phyloP scores from a whole-genome alignment of 1,140 invertebrate genomes.

The Meteorus sp. region DNA sequence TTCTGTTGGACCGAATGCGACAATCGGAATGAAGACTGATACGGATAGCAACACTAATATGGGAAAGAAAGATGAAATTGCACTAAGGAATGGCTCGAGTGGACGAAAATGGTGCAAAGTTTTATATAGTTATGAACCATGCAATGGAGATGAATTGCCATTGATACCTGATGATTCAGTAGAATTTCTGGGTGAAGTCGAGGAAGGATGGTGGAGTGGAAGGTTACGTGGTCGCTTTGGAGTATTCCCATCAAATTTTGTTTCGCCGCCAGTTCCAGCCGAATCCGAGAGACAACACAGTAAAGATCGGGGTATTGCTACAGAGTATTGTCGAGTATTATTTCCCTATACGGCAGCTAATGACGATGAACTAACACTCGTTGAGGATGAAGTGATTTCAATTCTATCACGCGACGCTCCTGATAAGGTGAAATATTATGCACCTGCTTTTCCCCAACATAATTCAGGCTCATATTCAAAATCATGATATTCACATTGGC shows the following conservation, averaged over 20 bases:
- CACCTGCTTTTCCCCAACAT: no score
- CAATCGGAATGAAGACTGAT: conserved; percentile 5
- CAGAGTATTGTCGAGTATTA: conserved; percentile 81
- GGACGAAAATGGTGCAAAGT: conserved; percentile 75
- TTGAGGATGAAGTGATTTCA: conserved; percentile 87
- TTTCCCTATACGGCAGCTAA: conserved; percentile 90
- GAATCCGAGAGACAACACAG: conserved; percentile 37
- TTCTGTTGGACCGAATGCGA: no score
- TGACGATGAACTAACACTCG: conserved; percentile 89
- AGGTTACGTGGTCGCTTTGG: conserved; percentile 73
- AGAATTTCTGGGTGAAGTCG: conserved; percentile 85
- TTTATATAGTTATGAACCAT: conserved; percentile 87
- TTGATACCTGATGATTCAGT: conserved; percentile 85
- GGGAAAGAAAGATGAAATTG: conserved; percentile 44
- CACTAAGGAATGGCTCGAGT: conserved; percentile 47
- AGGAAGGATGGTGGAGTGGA: conserved; percentile 90
- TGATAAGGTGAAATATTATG: conserved; percentile 70
- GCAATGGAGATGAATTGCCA: conserved; percentile 88
- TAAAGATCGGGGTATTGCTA: conserved; percentile 34
- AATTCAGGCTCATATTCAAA: no score
- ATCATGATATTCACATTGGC: no score
- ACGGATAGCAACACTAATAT: conserved; percentile 6
- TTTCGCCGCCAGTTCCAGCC: conserved; percentile 55
- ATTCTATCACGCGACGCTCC: conserved; percentile 85
- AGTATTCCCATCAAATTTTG: conserved; percentile 93